Conservation (phyloP, 2,113 vertebrate genomes). For the Cyanoderma ruficeps region DNA sequence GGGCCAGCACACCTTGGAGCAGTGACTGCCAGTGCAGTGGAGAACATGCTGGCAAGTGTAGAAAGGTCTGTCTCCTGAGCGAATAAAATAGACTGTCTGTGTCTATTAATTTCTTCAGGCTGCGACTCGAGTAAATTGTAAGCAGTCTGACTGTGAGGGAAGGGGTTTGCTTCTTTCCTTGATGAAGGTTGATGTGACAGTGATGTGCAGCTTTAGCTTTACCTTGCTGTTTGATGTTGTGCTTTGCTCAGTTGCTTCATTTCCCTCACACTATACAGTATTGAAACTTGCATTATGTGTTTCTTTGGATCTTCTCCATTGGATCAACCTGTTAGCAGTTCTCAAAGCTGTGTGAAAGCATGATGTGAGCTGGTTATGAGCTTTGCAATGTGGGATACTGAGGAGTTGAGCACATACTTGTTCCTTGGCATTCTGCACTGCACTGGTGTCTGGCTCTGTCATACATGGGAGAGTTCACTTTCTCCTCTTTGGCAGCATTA, state of each 20-base stretch:
- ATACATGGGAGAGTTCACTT: not conserved
- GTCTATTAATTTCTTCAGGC: not conserved
- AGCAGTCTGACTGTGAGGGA: not conserved
- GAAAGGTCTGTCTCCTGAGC: not conserved
- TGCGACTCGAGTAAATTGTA: not conserved
- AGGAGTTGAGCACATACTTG: not conserved
- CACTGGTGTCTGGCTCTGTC: not conserved
- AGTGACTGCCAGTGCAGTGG: not conserved
- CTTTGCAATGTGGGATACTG: not conserved
- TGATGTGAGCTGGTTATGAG: not conserved
- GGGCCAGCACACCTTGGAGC: fast-evolving
- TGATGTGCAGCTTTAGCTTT: not conserved
- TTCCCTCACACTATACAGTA: not conserved
- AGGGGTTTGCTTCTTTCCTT: not conserved
- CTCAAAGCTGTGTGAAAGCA: not conserved
- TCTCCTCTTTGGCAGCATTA: not conserved
- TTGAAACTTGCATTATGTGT: not conserved
- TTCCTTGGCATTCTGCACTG: not conserved
- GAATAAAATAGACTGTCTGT: not conserved
- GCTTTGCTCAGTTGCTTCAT: not conserved
- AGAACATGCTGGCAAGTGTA: not conserved
- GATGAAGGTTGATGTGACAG: not conserved
- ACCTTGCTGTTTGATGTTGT: not conserved
- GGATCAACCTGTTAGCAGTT: not conserved
- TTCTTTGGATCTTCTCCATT: not conserved